Base-by-base conservation (phyloP, 2,113 vertebrate genomes). In the Blennius ocellaris region DNA sequence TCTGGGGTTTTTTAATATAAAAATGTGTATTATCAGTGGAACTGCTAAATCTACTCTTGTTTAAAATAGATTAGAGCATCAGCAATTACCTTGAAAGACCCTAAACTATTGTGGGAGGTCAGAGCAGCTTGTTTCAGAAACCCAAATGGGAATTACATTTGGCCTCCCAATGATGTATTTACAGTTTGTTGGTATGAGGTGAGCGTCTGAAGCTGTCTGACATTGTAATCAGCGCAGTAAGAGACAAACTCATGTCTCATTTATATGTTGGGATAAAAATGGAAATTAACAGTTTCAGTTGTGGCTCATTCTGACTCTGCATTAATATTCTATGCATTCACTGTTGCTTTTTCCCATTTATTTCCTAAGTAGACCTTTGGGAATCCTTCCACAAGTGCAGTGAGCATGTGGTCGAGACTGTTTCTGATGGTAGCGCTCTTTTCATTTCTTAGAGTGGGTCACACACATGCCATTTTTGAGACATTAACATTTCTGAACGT, bases 311-410 rank as follows among this genome's bases (percentile, higher is more conserved):
- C 50, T 50, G 61, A 43, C 40, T 63, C 67, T 12, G 12, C 81
- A 89, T 90, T 81, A 89, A 76, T 82, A 90, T 90, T 90, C 79
- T 38, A 78, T 74, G 56, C 81, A 71, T 82, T 71, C 65, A 9
- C 64, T 57, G 37, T 76, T 78, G 58, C 77, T 76, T 74, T 80
- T 74, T 85, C 68, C 69, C 80, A 81, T 90, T 90, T 90, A 82
- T 80, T 87, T 63, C 78, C 48, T 76, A 84, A 89, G 67, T 53
- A 66, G 80, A 43, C 75, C 70, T 85, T 70, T 83, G 87, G 81
- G 84, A 86, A 54, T 59, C 15, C 9, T 85, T 65, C 79, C 82
- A 56, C 62, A 69, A 76, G 83, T 65, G 67, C 70, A 67, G 64
- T 67, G 63, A 85, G 82, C 21, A 66, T 44, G 62, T 10, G 44